Percentiles rank a stretch among this genome's conserved stretches.
Evolutionary conservation across 2,888 invertebrate species (phyloP).

Genomic region (Caradrina clavipalpis): DNA sequence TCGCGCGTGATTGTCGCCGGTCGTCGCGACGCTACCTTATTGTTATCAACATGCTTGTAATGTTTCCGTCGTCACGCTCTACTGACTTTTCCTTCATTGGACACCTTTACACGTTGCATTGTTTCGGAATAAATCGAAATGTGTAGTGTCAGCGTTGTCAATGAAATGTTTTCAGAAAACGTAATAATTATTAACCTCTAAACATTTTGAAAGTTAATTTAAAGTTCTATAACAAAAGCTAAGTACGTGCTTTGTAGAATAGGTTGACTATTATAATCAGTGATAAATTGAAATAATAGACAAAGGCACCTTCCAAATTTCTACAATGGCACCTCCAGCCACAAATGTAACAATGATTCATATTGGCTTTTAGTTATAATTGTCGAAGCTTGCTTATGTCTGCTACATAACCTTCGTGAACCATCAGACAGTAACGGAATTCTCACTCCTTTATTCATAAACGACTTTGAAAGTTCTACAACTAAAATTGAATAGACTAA

Average conservation of each 20-base stretch:
- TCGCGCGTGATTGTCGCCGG: constrained; percentile 56
- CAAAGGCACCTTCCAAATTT: constrained; percentile 22
- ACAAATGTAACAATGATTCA: constrained; percentile 15
- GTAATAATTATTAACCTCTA: constrained; percentile 12
- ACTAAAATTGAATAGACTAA: not conserved
- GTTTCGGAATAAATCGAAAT: constrained; percentile 37
- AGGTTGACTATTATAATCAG: not conserved
- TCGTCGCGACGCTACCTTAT: constrained; percentile 57
- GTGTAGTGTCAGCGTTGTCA: constrained; percentile 15
- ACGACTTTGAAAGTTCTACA: not conserved
- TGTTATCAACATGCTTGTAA: constrained; percentile 71
- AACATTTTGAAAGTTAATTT: constrained; percentile 25
- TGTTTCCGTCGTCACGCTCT: constrained; percentile 73
- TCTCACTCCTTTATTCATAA: not conserved
- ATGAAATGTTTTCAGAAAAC: constrained; percentile 16
- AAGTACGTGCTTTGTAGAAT: constrained; percentile 19
- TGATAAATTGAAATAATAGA: constrained; percentile 19
- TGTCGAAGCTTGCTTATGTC: not conserved
- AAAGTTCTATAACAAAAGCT: constrained; percentile 12
- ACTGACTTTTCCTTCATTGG: constrained; percentile 70
- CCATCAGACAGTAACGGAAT: not conserved
- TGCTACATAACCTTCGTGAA: not conserved
- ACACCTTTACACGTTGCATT: constrained; percentile 60
- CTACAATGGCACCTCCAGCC: not conserved
- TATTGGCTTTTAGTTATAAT: constrained; percentile 15